Base-by-base conservation (phyloP, 1,140 invertebrate species). In the Drosophila biarmipes region DNA sequence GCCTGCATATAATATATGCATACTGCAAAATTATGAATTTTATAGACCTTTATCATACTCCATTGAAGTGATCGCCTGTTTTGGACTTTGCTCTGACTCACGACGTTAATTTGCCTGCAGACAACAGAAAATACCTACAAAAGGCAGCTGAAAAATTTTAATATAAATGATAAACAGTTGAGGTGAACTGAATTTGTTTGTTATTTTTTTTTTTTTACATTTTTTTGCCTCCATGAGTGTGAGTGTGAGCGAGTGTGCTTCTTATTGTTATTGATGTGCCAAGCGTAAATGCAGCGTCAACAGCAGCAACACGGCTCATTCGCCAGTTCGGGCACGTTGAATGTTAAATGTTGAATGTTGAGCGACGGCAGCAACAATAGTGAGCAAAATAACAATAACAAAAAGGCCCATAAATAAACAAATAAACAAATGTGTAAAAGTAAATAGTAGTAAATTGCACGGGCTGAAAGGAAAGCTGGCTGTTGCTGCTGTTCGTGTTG, bases 401-500 rank as follows among this genome's bases (percentile, higher is more conserved):
- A 56, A 58, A 62, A 59, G 55, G 55, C 17, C 45, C 42, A 66
- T 77, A 77, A 64, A 52, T 69, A 80, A 75, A 73, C 40, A 80
- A 81, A 69, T 61, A 66, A 73, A 76, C 62, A 59, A 78, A 79
- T 80, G 69, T 67, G 67, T 69, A 52, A 79, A 84, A 63, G 63
- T 78, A 76, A 76, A 85, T 78, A 68, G 78, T 66, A 80, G 78
- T 80, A 67, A 80, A 80, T 76, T 66, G 79, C 79, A 82, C 69
- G 74, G 61, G 69, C 53, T 34, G 12, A 51, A 51, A 51, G 48
- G 48, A 51, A 51, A 51, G 48, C 48, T 61, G 63, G 48, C 29
- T 51, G 19, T 12, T 55, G 57, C 24, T 43, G 56, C 15, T 40
- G 38, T 40, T 40, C 38, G 38, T 40, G 38, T 45, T 24, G 43